Evolutionary conservation across 1,140 invertebrate species (phyloP), one percentile per base, ranked within the genome.

Genomic region (Melipona quadrifasciata): DNA sequence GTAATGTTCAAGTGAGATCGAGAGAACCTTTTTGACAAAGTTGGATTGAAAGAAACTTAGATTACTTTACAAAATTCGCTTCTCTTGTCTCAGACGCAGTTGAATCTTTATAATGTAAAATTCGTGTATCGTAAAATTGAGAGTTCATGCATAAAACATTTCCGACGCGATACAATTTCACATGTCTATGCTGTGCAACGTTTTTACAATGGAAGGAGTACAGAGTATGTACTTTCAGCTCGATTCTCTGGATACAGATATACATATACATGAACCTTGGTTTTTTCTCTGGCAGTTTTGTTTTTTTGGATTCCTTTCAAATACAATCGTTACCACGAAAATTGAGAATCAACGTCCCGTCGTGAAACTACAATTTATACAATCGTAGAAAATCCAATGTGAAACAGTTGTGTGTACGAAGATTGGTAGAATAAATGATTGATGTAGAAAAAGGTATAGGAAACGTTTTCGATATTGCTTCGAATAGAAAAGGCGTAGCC

Each of bases 261-360:
- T 31, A 31, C 68, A n/a, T 34, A 65, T 53, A 58, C 19, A 83
- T 3, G 31, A 83, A 74, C 70, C 17, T 55, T 47, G 39, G 39
- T 47, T 47, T 61, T 21, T 79, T 24, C 17, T 57, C 21, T 87
- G 85, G 86, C 86, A 87, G 86, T 87, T 87, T 79, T 67, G 27
- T 27, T 65, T 65, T 5, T 65, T 5, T 8, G 8, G 39, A 47
- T 27, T n/a, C n/a, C 78, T 74, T 24, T 58, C 73, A 11, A 0
- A n/a, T 74, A n/a, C 53, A 57, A 21, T 34, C 10, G 12, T 64
- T 39, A 16, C 31, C 51, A 75, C 67, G 34, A 58, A 39, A 57
- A 47, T n/a, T 12, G 39, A 65, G 27, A 74, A 64, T 31, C 53
- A 73, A 82, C 57, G 34, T 70, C 65, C 34, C 39, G 8, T 27